These are phyloP conservation scores for Aleiodes sp. DNA, from an alignment of 1,140 invertebrate species.

Conservation along the genomic window DNA sequence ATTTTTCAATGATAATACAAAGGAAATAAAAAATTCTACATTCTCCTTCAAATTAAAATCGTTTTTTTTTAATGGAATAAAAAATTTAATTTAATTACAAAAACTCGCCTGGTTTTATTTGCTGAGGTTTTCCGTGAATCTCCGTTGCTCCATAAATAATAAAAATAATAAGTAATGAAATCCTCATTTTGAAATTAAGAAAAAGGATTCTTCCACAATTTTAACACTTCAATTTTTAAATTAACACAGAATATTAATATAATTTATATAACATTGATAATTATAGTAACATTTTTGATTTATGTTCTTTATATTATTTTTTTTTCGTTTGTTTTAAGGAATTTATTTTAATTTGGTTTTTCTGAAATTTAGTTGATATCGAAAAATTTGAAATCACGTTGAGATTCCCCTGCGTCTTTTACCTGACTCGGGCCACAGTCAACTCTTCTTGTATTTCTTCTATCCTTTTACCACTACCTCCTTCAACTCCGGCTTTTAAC, in stretches of 20 bases:
- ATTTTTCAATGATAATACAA: no score
- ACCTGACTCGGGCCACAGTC: constrained; percentile 15
- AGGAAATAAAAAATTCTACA: no score
- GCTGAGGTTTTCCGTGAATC: constrained; percentile 47
- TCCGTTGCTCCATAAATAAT: constrained; percentile 37
- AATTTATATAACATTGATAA: not conserved
- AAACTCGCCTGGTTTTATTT: constrained; percentile 55
- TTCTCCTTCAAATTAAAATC: no score
- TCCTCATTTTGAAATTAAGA: constrained; percentile 42
- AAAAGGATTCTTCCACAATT: constrained; percentile 27
- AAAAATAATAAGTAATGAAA: constrained; percentile 43
- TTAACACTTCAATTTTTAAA: not conserved
- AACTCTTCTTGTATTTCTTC: constrained; percentile 18
- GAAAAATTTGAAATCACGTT: not conserved
- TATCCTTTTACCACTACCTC: constrained; percentile 14
- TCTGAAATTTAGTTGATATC: not conserved
- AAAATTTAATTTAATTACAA: not conserved
- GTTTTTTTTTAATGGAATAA: no score
- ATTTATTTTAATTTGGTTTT: no score
- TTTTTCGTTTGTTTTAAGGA: no score
- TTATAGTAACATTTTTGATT: not conserved
- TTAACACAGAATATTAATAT: not conserved
- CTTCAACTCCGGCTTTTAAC: constrained; percentile 12
- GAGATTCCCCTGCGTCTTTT: constrained; percentile 11
- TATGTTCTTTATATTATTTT: not conserved